Percentiles rank a stretch among this genome's conserved stretches.
Conservation (phyloP, 2,113 vertebrate species). For the Grammomys surdaster region DNA sequence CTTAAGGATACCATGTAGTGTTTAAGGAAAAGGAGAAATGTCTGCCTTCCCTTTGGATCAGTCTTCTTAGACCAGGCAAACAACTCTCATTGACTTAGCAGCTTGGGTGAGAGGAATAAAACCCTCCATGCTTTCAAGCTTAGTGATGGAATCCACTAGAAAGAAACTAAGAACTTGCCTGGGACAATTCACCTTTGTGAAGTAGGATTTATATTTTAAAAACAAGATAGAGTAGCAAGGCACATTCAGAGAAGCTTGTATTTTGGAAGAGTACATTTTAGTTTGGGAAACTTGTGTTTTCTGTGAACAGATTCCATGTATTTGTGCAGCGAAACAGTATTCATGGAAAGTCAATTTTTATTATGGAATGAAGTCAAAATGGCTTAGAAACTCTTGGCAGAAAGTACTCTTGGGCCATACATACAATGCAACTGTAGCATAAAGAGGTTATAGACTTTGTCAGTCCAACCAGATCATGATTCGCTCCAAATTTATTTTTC, state of each 20-base stretch:
- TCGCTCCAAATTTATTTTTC: conserved; percentile 9
- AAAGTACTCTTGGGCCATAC: background rate
- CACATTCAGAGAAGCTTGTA: background rate
- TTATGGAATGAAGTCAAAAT: background rate
- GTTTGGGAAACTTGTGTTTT: background rate
- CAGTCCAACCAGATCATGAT: background rate
- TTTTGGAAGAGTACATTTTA: background rate
- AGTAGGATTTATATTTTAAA: background rate
- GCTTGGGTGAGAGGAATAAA: background rate
- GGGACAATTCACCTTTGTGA: conserved; percentile 15
- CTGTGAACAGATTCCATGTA: background rate
- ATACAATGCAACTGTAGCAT: background rate
- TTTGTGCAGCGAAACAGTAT: background rate
- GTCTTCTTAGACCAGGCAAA: conserved; percentile 13
- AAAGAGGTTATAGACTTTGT: background rate
- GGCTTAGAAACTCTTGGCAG: background rate
- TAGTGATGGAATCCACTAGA: background rate
- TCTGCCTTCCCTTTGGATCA: background rate
- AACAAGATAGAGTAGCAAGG: background rate
- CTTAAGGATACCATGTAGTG: background rate
- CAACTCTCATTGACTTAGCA: background rate
- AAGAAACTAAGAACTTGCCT: background rate
- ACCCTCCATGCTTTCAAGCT: conserved; percentile 16
- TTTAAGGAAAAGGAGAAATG: background rate
- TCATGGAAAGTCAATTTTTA: background rate